Conservation (phyloP, 2,888 invertebrate species). For the Chrysolina haemoptera region DNA sequence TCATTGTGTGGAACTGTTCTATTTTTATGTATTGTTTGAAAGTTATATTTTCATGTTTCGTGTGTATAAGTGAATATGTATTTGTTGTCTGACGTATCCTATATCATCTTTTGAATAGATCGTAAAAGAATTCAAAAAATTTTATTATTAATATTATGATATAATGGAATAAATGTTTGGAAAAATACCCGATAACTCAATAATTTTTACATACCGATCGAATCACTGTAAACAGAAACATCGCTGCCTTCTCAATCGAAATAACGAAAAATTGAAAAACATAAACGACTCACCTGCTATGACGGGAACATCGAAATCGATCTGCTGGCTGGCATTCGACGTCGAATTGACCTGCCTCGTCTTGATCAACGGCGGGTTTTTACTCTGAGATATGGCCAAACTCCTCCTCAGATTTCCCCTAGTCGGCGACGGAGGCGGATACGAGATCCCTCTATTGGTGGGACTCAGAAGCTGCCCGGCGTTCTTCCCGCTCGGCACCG, state of each 20-base stretch:
- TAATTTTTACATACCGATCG: background rate
- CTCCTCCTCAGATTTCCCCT: conserved; percentile 78
- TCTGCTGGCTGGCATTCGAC: conserved; percentile 62
- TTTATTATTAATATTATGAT: no score
- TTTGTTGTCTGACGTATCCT: no score
- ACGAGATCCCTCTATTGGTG: conserved; percentile 82
- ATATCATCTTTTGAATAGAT: no score
- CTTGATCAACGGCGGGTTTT: conserved; percentile 87
- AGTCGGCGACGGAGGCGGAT: conserved; percentile 86
- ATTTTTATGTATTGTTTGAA: no score
- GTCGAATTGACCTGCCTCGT: conserved; percentile 81
- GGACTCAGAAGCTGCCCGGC: conserved; percentile 72
- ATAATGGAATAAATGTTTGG: no score
- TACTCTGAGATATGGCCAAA: conserved; percentile 81
- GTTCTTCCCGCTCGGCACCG: conserved; percentile 71
- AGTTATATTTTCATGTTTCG: no score
- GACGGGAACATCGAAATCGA: conserved; percentile 71
- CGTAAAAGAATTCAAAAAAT: no score
- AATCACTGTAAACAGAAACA: background rate
- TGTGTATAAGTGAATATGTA: no score
- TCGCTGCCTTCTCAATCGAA: background rate
- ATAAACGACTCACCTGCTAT: conserved; percentile 67
- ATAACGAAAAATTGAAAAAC: background rate
- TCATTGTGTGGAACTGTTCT: no score
- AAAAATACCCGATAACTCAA: no score